Evolutionary conservation across 2,888 invertebrate species (phyloP), one percentile per base, ranked within the genome.

Genomic region (Agrotis exclamationis): DNA sequence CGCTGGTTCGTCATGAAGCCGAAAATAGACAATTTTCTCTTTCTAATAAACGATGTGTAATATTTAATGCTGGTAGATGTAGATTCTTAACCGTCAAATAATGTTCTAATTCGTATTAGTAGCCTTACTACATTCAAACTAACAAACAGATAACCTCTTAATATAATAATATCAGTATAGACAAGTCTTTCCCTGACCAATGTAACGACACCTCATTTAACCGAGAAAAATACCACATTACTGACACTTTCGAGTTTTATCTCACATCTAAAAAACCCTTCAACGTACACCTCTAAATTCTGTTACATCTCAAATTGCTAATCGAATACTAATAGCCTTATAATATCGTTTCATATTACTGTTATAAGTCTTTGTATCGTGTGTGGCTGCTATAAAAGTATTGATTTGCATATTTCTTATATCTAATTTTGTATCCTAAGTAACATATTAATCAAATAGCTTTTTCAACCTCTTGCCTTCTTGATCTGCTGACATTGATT

Each of bases 371-470:
- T 87, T 89, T 88, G 84, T 93, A 88, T 93, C 93, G 92, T 94
- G 94, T 94, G 94, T 93, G 92, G 93, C 84, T 88, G 86, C 90
- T 80, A 92, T 93, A 92, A 93, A 93, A 90, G 78, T 81, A 78
- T 83, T 78, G 80, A 94, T 95, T 95, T 95, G 93, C 93, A 95
- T 95, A 93, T 88, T 91, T 88, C 88, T 89, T 85, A 87, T 86
- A 92, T 93, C 88, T 91, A 92, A 93, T 93, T 93, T 92, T 86
- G 85, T 88, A 86, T 85, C 86, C 83, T 89, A 88, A 91, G 91
- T 91, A 91, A 94, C 91, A 88, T 92, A 93, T 93, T 93, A 92
- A 94, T 94, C 92, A 92, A 89, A 90, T 83, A 86, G 87, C 86
- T 87, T 91, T 91, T 90, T 90, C 88, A 91, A 90, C 87, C 89